A percentile compares a stretch with the other conserved stretches of the same genome.
phyloP scores from a whole-genome alignment of 2,113 vertebrate species.

The Eretmochelys imbricata region DNA sequence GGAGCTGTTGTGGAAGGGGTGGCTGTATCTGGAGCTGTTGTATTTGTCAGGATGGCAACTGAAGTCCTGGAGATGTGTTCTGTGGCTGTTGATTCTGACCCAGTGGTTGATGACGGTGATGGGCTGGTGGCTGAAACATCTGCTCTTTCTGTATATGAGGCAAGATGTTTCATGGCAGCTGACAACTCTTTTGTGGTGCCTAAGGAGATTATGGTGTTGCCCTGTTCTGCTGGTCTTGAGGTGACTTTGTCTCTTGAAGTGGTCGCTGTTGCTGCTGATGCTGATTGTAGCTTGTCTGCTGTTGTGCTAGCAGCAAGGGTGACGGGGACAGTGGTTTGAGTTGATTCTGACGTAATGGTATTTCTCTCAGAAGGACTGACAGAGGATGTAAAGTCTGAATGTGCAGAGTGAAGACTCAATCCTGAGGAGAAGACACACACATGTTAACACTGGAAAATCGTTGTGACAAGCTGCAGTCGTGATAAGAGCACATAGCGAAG shows the following conservation, averaged over 20 bases:
- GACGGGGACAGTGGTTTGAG: neutral
- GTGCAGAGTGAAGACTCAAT: constrained; percentile 3
- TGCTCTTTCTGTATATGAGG: neutral
- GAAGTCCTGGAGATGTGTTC: neutral
- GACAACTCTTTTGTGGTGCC: neutral
- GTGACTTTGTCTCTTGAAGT: rapidly evolving
- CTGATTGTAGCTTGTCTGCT: neutral
- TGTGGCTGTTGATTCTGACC: neutral
- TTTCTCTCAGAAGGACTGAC: neutral
- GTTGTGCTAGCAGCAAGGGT: neutral
- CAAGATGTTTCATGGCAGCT: neutral
- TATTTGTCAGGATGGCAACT: neutral
- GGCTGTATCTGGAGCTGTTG: neutral
- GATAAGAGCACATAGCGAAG: neutral
- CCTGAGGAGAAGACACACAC: constrained; percentile 48
- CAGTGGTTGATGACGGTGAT: neutral
- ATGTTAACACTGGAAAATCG: rapidly evolving
- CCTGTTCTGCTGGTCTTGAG: rapidly evolving
- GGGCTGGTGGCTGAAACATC: neutral
- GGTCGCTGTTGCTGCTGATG: rapidly evolving
- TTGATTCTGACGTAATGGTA: neutral
- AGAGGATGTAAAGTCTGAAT: neutral
- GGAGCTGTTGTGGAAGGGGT: neutral
- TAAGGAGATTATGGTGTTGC: neutral
- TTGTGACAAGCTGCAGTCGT: neutral